phyloP scores from a whole-genome alignment of 1,140 invertebrate species.

The Drosophila trapezifrons region DNA sequence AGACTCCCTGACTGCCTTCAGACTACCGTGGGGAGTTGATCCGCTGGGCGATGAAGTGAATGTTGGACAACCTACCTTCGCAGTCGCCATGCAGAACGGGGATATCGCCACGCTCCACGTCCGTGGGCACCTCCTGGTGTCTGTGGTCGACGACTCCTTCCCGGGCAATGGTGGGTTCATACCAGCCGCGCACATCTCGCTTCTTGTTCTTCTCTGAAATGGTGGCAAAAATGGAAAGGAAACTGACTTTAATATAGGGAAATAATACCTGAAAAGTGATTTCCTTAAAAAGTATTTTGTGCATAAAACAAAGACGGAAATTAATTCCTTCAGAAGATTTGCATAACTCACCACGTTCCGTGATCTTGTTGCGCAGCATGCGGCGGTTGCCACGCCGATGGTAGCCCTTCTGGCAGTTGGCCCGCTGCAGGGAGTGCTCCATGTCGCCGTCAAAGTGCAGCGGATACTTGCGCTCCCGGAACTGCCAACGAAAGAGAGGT shows the following conservation, averaged over 20 bases:
- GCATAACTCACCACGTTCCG: conserved; percentile 72
- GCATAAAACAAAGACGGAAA: too few species aligned
- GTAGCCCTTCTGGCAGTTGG: conserved; percentile 81
- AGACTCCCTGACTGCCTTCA: conserved; percentile 55
- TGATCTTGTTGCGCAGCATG: conserved; percentile 80
- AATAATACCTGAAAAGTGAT: too few species aligned
- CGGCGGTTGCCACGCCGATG: conserved; percentile 73
- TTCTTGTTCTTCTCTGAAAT: conserved; percentile 83
- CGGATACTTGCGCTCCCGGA: conserved; percentile 85
- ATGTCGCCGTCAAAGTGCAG: conserved; percentile 84
- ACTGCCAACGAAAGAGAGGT: conserved; percentile 63
- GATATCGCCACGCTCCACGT: conserved; percentile 89
- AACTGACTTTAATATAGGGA: neutral
- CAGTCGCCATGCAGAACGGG: conserved; percentile 89
- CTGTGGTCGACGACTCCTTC: conserved; percentile 66
- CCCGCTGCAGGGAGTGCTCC: conserved; percentile 78
- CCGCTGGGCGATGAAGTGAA: conserved; percentile 4
- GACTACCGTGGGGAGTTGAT: conserved; percentile 58
- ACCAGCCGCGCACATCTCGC: conserved; percentile 84
- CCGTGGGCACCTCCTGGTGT: conserved; percentile 77
- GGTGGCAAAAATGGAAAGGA: neutral
- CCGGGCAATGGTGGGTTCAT: conserved; percentile 63
- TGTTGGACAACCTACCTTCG: conserved; percentile 85
- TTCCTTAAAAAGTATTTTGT: too few species aligned
- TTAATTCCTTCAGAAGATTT: too few species aligned